These are phyloP conservation scores for Hycleus phaleratus DNA, from an alignment of 1,140 invertebrate genomes.

Conservation along the genomic window DNA sequence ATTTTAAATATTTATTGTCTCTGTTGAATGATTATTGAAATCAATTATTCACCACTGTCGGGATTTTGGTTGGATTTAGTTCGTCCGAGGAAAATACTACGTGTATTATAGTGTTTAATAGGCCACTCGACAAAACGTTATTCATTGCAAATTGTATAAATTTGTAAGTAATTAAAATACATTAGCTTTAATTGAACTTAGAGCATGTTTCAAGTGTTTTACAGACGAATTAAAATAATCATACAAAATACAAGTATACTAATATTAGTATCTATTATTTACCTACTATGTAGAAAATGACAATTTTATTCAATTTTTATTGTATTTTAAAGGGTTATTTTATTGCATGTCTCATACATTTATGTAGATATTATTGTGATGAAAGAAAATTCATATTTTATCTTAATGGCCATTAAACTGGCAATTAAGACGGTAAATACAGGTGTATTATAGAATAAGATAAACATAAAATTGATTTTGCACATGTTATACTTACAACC, in stretches of 20 bases:
- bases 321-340: no score
- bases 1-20: no score
- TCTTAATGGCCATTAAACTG: conserved; percentile 27
- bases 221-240: conserved; percentile 21
- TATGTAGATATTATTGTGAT: no score
- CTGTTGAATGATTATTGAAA: conserved; percentile 5
- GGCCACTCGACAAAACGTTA: conserved; percentile 16
- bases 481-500: conserved; percentile 13
- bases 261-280: neutral
- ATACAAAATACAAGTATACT: neutral
- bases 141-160: conserved; percentile 28
- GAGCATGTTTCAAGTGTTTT: conserved; percentile 11
- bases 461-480: conserved; percentile 34
- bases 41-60: conserved; percentile 9
- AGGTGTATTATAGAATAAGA: conserved; percentile 29
- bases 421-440: conserved; percentile 34
- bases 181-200: conserved; percentile 18
- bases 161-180: conserved; percentile 30
- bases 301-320: no score
- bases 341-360: no score
- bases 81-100: conserved; percentile 7
- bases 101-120: neutral
- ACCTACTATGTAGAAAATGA: no score
- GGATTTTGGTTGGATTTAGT: conserved; percentile 7
- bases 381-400: no score